A percentile compares a stretch with the other conserved stretches of the same genome.
Conservation (phyloP, 1,140 invertebrate genomes). For the Monochamus saltuarius region DNA sequence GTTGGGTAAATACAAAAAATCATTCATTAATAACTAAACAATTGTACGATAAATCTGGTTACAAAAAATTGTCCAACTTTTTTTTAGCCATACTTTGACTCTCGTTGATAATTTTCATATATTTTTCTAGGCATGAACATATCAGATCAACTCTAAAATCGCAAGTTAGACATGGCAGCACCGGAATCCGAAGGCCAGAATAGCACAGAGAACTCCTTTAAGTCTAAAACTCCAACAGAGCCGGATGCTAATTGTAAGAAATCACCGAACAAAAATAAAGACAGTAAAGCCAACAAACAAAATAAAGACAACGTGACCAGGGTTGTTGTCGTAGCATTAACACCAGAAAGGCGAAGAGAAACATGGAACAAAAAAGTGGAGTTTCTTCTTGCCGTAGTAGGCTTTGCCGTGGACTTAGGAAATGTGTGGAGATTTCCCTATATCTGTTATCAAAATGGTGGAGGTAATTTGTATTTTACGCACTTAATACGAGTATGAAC, state of each 20-base stretch:
- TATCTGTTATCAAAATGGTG: constrained; percentile 79
- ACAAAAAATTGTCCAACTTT: too few species aligned
- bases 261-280: constrained; percentile 28
- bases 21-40: too few species aligned
- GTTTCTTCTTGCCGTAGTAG: constrained; percentile 83
- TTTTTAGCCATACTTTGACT: too few species aligned
- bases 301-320: constrained; percentile 50
- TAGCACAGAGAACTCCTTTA: constrained; percentile 29
- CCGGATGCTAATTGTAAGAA: constrained; percentile 34
- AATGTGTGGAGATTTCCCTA: constrained; percentile 82
- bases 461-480: constrained; percentile 56
- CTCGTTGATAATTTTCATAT: background rate
- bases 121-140: background rate
- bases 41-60: too few species aligned
- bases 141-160: constrained; percentile 1
- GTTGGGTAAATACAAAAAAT: too few species aligned
- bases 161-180: constrained; percentile 26
- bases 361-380: constrained; percentile 85
- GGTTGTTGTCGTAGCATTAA: constrained; percentile 64
- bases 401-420: constrained; percentile 83
- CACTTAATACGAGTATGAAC: background rate
- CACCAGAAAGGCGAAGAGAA: constrained; percentile 63
- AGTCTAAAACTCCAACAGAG: constrained; percentile 27
- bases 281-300: constrained; percentile 25
- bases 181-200: constrained; percentile 33